Percentiles rank a stretch among this genome's conserved stretches.
phyloP scores from a whole-genome alignment of 2,113 vertebrate genomes.

The Nycticryphes semicollaris region DNA sequence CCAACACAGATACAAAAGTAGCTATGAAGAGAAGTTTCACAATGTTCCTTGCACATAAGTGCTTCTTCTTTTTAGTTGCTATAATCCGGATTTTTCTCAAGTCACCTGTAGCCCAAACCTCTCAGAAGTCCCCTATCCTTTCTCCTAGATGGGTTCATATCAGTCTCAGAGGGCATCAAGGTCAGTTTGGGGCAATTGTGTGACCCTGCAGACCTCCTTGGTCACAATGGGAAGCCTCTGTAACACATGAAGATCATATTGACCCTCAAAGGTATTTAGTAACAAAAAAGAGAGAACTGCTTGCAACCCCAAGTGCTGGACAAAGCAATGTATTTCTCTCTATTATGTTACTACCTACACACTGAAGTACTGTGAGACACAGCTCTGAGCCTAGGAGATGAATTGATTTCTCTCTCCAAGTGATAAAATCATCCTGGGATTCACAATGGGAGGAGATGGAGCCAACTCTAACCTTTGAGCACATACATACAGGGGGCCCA shows the following conservation, averaged over 20 bases:
- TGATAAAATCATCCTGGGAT: background rate
- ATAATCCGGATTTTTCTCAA: background rate
- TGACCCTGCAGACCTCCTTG: background rate
- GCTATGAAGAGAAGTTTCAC: conserved; percentile 49
- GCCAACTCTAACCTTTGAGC: background rate
- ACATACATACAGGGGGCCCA: background rate
- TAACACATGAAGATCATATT: background rate
- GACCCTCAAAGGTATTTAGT: background rate
- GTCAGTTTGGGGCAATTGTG: background rate
- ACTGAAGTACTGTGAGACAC: background rate
- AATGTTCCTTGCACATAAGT: background rate
- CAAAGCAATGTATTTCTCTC: background rate
- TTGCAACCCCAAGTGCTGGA: background rate
- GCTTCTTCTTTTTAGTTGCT: background rate
- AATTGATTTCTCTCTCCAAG: background rate
- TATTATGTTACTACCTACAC: background rate
- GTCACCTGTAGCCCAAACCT: background rate
- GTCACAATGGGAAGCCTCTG: background rate
- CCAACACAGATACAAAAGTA: conserved; percentile 56
- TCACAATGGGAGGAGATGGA: background rate
- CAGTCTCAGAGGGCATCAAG: background rate
- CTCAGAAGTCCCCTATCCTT: background rate
- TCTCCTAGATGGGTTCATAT: background rate
- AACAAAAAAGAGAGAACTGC: background rate
- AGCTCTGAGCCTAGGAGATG: background rate